Evolutionary conservation across 2,888 invertebrate species (phyloP).

Genomic region (Glyphotaelius pellucidus): DNA sequence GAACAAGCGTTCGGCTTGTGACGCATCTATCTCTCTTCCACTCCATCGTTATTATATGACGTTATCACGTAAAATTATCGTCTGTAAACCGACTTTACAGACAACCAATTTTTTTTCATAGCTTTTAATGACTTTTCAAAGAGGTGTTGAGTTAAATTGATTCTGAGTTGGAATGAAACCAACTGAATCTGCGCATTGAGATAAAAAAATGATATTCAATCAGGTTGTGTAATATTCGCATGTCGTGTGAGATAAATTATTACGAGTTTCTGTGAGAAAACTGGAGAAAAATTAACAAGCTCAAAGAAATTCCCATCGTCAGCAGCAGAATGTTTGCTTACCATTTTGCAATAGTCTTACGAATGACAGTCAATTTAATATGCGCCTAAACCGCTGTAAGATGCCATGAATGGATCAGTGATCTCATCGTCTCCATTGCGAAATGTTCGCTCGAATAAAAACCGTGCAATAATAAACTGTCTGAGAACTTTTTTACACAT

Average conservation of each 20-base stretch:
- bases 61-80: too few relatives aligned
- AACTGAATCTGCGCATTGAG: background rate
- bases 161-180: too few relatives aligned
- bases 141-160: too few relatives aligned
- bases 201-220: background rate
- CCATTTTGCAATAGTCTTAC: background rate
- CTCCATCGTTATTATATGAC: too few relatives aligned
- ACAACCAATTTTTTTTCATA: too few relatives aligned
- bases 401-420: background rate
- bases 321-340: background rate
- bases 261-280: background rate
- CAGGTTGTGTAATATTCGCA: background rate
- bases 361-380: background rate
- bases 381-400: background rate
- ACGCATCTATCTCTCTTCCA: too few relatives aligned
- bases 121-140: too few relatives aligned
- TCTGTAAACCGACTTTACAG: too few relatives aligned
- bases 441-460: slow-evolving; percentile 2
- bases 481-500: background rate
- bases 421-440: slow-evolving; percentile 8
- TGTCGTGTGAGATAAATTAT: background rate
- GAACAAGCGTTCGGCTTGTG: too few relatives aligned
- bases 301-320: background rate
- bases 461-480: background rate
- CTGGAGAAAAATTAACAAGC: background rate